These are phyloP conservation scores for Hydropsyche betteni DNA, from an alignment of 2,888 invertebrate genomes.

Conservation along the genomic window DNA sequence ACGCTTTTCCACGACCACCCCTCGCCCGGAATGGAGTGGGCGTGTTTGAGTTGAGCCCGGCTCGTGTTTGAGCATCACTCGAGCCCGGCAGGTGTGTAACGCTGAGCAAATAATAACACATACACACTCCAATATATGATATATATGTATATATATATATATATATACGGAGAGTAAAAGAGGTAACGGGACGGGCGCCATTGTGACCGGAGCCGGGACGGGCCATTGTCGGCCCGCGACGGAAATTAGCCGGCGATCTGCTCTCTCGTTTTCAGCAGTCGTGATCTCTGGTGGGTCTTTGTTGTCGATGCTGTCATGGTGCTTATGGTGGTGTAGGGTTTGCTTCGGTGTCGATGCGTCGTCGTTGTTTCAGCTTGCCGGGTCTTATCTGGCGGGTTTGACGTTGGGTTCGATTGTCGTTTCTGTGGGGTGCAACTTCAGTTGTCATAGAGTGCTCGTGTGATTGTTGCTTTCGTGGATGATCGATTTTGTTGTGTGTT, in stretches of 20 bases:
- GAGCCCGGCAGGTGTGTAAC: constrained; percentile 30
- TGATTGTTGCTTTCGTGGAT: too few relatives aligned
- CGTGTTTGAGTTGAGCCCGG: constrained; percentile 29
- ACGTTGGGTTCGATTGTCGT: too few relatives aligned
- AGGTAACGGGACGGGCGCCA: background rate
- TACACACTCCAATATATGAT: background rate
- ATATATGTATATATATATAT: too few relatives aligned
- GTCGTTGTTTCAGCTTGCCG: background rate
- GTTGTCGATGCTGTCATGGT: background rate
- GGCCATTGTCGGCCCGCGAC: constrained; percentile 5
- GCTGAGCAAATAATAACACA: constrained; percentile 34
- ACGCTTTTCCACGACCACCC: background rate
- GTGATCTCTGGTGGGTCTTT: background rate
- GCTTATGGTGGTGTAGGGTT: background rate
- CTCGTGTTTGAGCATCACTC: constrained; percentile 36
- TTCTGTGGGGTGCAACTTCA: too few relatives aligned
- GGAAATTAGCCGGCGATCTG: background rate
- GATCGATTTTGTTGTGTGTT: too few relatives aligned
- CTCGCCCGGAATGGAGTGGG: background rate
- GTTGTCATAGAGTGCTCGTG: too few relatives aligned
- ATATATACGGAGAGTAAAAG: too few relatives aligned
- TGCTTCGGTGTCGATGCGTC: too few relatives aligned
- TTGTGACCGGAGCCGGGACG: background rate
- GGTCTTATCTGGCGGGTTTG: too few relatives aligned
- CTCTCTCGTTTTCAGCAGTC: background rate